These are phyloP conservation scores for Amphipoea lucens DNA, from an alignment of 2,888 invertebrate species.

Conservation along the genomic window DNA sequence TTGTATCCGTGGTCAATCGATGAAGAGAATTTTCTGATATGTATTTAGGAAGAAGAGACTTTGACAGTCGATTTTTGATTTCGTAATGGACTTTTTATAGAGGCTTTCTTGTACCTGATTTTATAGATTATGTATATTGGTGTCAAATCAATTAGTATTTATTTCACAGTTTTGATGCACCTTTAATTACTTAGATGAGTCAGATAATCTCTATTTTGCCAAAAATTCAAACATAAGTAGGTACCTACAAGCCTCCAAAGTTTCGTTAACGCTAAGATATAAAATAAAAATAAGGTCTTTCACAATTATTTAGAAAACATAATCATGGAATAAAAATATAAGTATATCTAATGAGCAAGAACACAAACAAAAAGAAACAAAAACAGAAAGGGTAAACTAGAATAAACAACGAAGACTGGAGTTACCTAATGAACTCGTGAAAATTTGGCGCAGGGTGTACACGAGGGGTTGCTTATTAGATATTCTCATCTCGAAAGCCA, in stretches of 20 bases:
- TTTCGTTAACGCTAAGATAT: background rate
- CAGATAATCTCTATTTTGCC: background rate
- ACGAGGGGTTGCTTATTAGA: slow-evolving; percentile 82
- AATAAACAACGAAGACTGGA: slow-evolving; percentile 83
- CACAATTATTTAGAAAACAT: slow-evolving; percentile 26
- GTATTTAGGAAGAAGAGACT: background rate
- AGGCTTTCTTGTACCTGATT: background rate
- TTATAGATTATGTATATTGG: background rate
- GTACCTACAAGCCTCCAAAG: background rate
- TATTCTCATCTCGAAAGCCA: slow-evolving; percentile 80
- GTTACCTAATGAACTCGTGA: slow-evolving; percentile 85
- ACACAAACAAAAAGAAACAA: slow-evolving; percentile 78
- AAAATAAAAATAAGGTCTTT: background rate
- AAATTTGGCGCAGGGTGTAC: slow-evolving; percentile 80
- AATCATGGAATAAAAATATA: slow-evolving; percentile 43
- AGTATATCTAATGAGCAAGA: slow-evolving; percentile 72
- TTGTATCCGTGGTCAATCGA: background rate
- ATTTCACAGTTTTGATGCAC: background rate
- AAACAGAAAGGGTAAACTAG: slow-evolving; percentile 77
- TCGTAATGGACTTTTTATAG: background rate
- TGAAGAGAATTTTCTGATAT: background rate
- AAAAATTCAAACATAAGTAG: background rate
- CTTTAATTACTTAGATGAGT: background rate
- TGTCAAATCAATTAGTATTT: background rate
- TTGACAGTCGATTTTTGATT: background rate